phyloP scores from a whole-genome alignment of 2,888 invertebrate species.

The Apocheima hispidaria region DNA sequence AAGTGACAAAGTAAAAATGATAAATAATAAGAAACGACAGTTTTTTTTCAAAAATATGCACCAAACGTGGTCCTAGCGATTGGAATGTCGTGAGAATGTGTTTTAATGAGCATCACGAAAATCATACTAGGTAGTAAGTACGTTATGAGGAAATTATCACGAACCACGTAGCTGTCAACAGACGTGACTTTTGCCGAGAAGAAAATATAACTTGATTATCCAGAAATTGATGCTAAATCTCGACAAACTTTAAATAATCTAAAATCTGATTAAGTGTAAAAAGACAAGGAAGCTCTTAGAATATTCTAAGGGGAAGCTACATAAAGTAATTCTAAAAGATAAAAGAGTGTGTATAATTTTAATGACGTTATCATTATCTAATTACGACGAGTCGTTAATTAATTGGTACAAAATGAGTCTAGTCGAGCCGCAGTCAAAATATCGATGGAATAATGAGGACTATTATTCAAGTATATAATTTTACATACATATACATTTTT shows the following conservation, averaged over 20 bases:
- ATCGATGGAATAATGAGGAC: conserved; percentile 1
- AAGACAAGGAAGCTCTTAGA: not conserved
- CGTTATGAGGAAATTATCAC: conserved; percentile 16
- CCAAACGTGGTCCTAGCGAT: conserved; percentile 11
- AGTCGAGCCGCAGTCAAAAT: not conserved
- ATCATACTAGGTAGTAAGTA: not conserved
- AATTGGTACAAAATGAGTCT: not conserved
- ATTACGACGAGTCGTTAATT: not conserved
- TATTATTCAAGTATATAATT: not conserved
- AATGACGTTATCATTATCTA: conserved; percentile 11
- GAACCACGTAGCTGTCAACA: conserved; percentile 6
- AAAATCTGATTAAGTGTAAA: not conserved
- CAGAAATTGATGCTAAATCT: not conserved
- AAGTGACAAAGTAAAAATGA: not conserved
- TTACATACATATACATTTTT: not conserved
- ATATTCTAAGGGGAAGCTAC: not conserved
- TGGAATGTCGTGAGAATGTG: conserved; percentile 5
- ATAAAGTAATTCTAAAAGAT: conserved; percentile 8
- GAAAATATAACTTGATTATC: not conserved
- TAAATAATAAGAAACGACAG: no score
- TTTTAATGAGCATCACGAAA: conserved; percentile 3
- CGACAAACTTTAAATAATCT: not conserved
- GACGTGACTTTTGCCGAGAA: conserved; percentile 2
- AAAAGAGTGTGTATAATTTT: not conserved
- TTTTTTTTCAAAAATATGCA: no score